Conservation (phyloP, 2,113 vertebrate species). For the Galbula dea region DNA sequence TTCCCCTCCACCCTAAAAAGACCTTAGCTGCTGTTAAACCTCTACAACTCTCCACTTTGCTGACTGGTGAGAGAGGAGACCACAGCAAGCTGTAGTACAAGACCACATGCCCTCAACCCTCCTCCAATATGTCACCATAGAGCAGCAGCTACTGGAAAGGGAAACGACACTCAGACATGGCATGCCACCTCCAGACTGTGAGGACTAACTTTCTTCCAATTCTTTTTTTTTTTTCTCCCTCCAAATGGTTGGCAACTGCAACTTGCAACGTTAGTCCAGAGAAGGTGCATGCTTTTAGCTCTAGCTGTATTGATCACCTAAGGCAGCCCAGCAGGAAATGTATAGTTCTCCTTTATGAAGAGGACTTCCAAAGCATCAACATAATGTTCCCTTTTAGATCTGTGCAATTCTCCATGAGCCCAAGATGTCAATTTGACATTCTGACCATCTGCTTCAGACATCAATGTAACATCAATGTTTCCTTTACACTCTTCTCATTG, state of each 20-base stretch:
- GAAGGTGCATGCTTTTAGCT: background rate
- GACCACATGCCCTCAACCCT: background rate
- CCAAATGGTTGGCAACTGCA: background rate
- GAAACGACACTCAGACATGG: background rate
- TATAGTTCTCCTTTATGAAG: background rate
- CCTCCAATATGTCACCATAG: background rate
- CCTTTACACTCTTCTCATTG: background rate
- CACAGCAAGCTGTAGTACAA: background rate
- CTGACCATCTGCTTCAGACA: background rate
- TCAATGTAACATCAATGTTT: background rate
- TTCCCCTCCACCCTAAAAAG: background rate
- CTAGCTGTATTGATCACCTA: background rate
- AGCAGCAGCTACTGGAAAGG: background rate
- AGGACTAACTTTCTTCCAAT: background rate
- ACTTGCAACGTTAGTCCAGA: background rate
- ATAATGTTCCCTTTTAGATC: background rate
- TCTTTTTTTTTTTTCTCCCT: too few relatives aligned
- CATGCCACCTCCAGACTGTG: background rate
- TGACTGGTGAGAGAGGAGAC: background rate
- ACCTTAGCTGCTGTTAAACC: background rate
- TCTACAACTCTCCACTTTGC: background rate
- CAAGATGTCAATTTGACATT: background rate
- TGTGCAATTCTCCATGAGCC: background rate
- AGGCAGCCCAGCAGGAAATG: background rate
- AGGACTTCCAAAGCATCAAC: background rate